phyloP scores from a whole-genome alignment of 2,888 invertebrate genomes.

The Leptopilina drosophilae region DNA sequence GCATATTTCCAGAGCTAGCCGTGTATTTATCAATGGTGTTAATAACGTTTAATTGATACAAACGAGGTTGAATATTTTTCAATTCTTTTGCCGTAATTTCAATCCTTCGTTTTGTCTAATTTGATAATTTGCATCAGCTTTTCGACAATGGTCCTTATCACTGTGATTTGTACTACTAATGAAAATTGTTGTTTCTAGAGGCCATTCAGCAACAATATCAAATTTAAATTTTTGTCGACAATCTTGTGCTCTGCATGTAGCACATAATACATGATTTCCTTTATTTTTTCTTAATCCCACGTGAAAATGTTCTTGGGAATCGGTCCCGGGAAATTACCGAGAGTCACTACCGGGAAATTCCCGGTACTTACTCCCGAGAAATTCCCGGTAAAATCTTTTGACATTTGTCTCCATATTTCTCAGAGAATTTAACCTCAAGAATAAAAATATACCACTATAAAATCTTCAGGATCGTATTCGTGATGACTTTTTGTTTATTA shows the following conservation, averaged over 20 bases:
- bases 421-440: too few relatives aligned
- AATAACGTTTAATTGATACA: not conserved
- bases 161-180: not conserved
- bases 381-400: too few relatives aligned
- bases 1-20: conserved; percentile 1
- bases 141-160: not conserved
- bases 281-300: not conserved
- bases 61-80: not conserved
- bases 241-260: not conserved
- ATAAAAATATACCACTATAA: too few relatives aligned
- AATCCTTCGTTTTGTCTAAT: too few relatives aligned
- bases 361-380: too few relatives aligned
- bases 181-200: not conserved
- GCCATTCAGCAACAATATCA: not conserved
- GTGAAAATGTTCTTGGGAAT: too few relatives aligned
- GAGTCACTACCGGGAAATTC: too few relatives aligned
- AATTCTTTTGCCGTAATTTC: not conserved
- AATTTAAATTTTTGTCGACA: not conserved
- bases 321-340: too few relatives aligned
- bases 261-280: not conserved
- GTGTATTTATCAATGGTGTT: not conserved
- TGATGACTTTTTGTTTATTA: too few relatives aligned
- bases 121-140: too few relatives aligned
- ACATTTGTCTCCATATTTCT: too few relatives aligned
- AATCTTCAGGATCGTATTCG: too few relatives aligned